Percentiles rank a stretch among this genome's conserved stretches.
Conservation (phyloP, 2,888 invertebrate genomes). For the Idaea aversata region DNA sequence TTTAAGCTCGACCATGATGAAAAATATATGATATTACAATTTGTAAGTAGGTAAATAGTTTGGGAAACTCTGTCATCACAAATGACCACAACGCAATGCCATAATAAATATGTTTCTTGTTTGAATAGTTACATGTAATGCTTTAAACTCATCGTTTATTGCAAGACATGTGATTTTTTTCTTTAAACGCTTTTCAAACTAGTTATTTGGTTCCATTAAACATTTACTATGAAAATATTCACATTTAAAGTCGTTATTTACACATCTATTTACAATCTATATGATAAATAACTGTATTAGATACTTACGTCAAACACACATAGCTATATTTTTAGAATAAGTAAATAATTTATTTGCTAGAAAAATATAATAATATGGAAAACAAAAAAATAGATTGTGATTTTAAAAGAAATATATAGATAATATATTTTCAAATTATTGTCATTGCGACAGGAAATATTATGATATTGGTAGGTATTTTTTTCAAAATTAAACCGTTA, state of each 20-base stretch:
- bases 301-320: conserved; percentile 13
- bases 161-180: not conserved
- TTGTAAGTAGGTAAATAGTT: not conserved
- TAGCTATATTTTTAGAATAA: conserved; percentile 7
- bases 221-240: conserved; percentile 78
- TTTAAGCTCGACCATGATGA: conserved; percentile 49
- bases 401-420: conserved; percentile 15
- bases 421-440: conserved; percentile 36
- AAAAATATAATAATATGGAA: conserved; percentile 1
- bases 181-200: conserved; percentile 29
- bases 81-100: conserved; percentile 11
- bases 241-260: conserved; percentile 64
- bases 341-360: conserved; percentile 5
- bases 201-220: conserved; percentile 78
- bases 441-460: conserved; percentile 21
- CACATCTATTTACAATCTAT: conserved; percentile 59
- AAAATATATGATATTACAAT: conserved; percentile 21
- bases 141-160: conserved; percentile 28
- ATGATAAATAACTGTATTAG: conserved; percentile 34
- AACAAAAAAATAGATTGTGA: conserved; percentile 7
- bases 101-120: conserved; percentile 10
- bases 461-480: conserved; percentile 2
- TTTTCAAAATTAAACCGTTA: not conserved
- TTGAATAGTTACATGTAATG: conserved; percentile 6
- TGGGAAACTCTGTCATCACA: conserved; percentile 1